Evolutionary conservation across 2,113 vertebrate species (phyloP), one percentile per base, ranked within the genome.

Genomic region (Climacteris rufus): DNA sequence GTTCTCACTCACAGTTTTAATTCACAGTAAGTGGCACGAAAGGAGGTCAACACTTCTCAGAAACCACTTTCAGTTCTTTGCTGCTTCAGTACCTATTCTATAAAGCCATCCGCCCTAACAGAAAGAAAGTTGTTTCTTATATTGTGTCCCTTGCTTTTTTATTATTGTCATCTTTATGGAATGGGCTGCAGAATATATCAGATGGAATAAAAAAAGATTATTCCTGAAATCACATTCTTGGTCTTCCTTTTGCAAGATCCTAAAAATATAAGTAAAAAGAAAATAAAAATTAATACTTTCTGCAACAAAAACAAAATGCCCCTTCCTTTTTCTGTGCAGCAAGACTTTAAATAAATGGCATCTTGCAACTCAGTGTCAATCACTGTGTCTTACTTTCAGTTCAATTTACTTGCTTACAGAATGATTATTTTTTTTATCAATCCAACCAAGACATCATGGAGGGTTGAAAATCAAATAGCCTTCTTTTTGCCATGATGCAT

Each of bases 1-100:
- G 98, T 98, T 98, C 96, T 97, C 97, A 97, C 97, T 98, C 93
- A 87, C 98, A 98, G 98, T 97, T 98, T 98, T 98, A 98, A 98
- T 98, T 98, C 98, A 98, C 98, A 98, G 98, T 98, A 98, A 98
- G 98, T 97, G 97, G 98, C 97, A 97, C 89, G 97, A 98, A 98
- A 98, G 96, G 97, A 98, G 98, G 98, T 98, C 98, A 98, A 75
- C 97, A 96, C 96, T 98, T 97, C 97, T 97, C 97, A 96, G 95
- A 97, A 98, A 97, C 97, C 95, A 97, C 97, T 98, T 97, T 33
- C 93, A 97, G 96, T 97, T 96, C 95, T 97, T 95, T 94, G 90
- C 91, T 84, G 97, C 96, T 97, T 95, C 97, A 97, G 95, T 96
- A 96, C 97, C 97, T 95, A 89, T 97, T 98, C 96, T 95, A 76